Base-by-base conservation (phyloP, 1,140 invertebrate genomes). In the Drosophila nikananu region DNA sequence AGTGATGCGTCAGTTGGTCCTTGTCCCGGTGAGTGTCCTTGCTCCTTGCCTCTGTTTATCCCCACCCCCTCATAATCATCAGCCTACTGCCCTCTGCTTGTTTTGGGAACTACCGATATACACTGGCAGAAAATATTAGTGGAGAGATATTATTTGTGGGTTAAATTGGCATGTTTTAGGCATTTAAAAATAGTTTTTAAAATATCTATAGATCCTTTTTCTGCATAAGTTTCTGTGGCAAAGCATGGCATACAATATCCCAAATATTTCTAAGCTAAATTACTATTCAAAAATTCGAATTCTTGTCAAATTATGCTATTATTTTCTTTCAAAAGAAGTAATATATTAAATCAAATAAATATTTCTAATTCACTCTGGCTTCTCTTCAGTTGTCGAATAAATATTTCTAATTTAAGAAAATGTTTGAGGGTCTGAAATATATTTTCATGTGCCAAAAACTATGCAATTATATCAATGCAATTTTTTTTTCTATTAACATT, bases 1-100 rank as follows among this genome's bases (percentile, higher is more conserved):
- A 91, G 77, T 91, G 86, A 90, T 90, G 86, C 86, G 82, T 77
- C 75, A 77, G 75, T 77, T 77, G 74, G 55, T 76, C 49, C 44
- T 62, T 75, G 72, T 71, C 60, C 41, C 37, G 17, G 71, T 68
- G 17, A 61, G 19, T 55, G 51, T 71, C 51, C 61, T 65, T 67
- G 67, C 49, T 6, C 61, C 19, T 44, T 64, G 44, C 12, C 19
- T 17, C 60, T 49, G 63, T 67, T 30, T 67, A 35, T n/a, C 21
- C 48, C 62, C 48, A n/a, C 48, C 67, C 63, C 67, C 67, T 71
- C 67, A 57, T 71, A 68, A 71, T 63, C 37, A 71, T 68, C 49
- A 9, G 39, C 66, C 74, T 46, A 52, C 27, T 30, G 42, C 44
- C 76, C 15, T 12, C 42, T 44, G 48, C 48, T 72, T 73, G 48